These are phyloP conservation scores for Luffia ferchaultella DNA, from an alignment of 2,888 invertebrate species.

Conservation along the genomic window DNA sequence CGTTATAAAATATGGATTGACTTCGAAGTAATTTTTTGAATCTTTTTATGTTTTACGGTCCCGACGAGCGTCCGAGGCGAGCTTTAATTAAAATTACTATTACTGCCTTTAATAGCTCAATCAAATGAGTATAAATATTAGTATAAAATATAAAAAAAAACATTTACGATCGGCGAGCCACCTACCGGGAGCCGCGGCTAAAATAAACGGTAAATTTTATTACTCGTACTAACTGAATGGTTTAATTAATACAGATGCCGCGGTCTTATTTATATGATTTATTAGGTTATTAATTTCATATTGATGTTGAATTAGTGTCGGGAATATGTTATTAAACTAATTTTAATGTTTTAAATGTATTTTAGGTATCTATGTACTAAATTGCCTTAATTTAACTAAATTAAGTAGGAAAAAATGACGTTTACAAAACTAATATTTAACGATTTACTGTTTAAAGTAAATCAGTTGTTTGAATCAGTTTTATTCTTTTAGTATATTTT, in stretches of 20 bases:
- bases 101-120: slow-evolving; percentile 25
- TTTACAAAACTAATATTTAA: no score
- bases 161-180: slow-evolving; percentile 11
- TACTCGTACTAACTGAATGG: slow-evolving; percentile 6
- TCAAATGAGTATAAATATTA: slow-evolving; percentile 22
- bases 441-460: no score
- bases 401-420: no score
- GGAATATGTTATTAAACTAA: background rate
- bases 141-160: slow-evolving; percentile 22
- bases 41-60: background rate
- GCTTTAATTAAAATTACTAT: slow-evolving; percentile 9
- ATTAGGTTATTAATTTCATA: background rate
- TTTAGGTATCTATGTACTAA: no score
- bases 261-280: slow-evolving; percentile 5
- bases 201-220: slow-evolving; percentile 10
- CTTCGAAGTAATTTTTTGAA: no score
- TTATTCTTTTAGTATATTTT: no score
- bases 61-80: background rate
- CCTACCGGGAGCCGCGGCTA: slow-evolving; percentile 13
- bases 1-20: no score
- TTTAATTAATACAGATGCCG: slow-evolving; percentile 5
- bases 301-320: background rate
- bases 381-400: no score
- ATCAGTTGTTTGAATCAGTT: no score
- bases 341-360: background rate